These are phyloP conservation scores for Sciurus niger DNA, from an alignment of 2,113 vertebrate genomes.

Conservation along the genomic window DNA sequence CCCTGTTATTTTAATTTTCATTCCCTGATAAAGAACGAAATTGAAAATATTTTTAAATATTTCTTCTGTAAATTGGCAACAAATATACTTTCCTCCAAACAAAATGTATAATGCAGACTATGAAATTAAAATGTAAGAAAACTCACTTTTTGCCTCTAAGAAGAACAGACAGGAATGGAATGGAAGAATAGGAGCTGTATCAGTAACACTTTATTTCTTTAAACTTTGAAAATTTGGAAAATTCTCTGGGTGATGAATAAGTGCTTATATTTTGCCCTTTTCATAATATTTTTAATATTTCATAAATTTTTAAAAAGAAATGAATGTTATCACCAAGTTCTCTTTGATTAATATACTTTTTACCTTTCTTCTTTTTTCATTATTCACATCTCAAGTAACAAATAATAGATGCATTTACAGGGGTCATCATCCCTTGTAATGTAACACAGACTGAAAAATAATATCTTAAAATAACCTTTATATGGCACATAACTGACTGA, in stretches of 20 bases:
- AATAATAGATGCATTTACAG: neutral
- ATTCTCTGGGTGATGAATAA: neutral
- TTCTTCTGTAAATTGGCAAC: neutral
- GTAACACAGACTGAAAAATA: neutral
- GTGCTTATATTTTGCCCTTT: constrained; percentile 30
- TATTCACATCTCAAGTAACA: neutral
- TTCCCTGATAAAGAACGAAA: constrained; percentile 13
- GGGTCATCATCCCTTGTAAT: neutral
- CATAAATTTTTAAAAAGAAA: constrained; percentile 8
- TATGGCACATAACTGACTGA: neutral
- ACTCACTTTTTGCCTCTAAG: neutral
- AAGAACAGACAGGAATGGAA: neutral
- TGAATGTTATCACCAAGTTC: neutral
- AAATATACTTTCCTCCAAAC: constrained; percentile 10
- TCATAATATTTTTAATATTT: constrained; percentile 28
- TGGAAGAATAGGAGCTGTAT: neutral
- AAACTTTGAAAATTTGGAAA: neutral
- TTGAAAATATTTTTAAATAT: constrained; percentile 40
- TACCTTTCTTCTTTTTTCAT: neutral
- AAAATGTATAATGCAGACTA: neutral
- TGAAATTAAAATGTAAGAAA: constrained; percentile 44
- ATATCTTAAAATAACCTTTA: neutral
- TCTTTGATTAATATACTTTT: neutral
- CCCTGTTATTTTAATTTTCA: neutral
- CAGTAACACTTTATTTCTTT: constrained; percentile 10